Evolutionary conservation across 2,888 invertebrate species (phyloP), one percentile per base, ranked within the genome.

Genomic region (Conus canariensis): DNA sequence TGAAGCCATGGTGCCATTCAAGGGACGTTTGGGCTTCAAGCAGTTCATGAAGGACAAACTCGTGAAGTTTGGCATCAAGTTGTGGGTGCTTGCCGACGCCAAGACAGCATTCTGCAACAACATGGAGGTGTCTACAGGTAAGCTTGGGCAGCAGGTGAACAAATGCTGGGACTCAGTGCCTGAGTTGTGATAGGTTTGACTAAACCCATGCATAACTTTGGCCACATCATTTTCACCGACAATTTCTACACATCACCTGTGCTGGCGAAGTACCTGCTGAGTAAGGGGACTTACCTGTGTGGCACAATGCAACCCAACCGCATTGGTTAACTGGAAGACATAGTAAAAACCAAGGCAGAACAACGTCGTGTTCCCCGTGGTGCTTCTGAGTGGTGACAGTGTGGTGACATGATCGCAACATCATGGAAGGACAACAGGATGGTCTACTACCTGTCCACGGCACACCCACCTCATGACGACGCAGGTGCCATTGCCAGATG

Each of bases 191-290:
- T 59, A 3, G 85, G 60, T 12, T 12, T 85, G 85, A 58, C 85
- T 8, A 87, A 80, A 30, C 80, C 30, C 8, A 80, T 80, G 25
- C 80, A 80, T n/a, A 30, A 80, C 30, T 30, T 80, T 80, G 30
- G 80, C 80, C 80, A 80, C 16, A 30, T 80, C 30, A 30, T 80
- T 30, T 80, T 30, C 30, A 80, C 80, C 7, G 80, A 80, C 80
- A 80, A 30, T 80, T 80, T 30, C 30, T 80, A 30, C n/a, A 80
- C 80, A 7, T 80, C 80, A 30, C 80, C 80, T 80, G 80, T 80
- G 80, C 30, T 80, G 30, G 30, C 30, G 7, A 80, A 80, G 80
- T 80, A 80, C 30, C 80, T 80, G 80, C 8, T n/a, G 12, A 16
- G 80, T 16, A 25, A 80, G 80, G 80, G 80, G 12, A 80, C 30